Base-by-base conservation (phyloP, 2,797 vertebrate species). In the Muraenolepis orangiensis region DNA sequence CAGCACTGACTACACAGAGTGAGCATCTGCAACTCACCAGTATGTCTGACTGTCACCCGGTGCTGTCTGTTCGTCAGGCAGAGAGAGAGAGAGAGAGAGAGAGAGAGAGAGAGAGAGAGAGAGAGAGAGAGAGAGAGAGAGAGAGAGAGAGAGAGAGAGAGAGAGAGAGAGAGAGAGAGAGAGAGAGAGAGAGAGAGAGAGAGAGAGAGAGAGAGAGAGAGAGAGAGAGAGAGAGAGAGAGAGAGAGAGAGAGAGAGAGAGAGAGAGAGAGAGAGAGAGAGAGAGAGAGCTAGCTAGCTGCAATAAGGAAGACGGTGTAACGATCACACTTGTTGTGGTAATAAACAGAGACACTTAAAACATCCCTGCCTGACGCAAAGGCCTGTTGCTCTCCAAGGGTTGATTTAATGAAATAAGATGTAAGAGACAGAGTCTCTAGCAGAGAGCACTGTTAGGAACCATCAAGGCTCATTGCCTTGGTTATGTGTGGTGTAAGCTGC, bases 371-470 rank as follows among this genome's bases (percentile, higher is more conserved):
- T 32, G 13, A 16, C 76, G 72, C 14, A 6, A n/a, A 70, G 72
- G 69, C 69, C 8, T 10, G 61, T 14, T 64, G 20, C 2, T 16
- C 82, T 81, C 80, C 29, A 74, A 73, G 32, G 32, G 51, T 64
- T 77, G 66, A 29, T 79, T 75, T 77, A 85, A 82, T 74, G 75
- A 84, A 79, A 77, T 75, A 31, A 73, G 70, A 82, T 57, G n/a
- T n/a, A n/a, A 67, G 73, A 82, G 38, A 70, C 42, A 11, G 36
- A 79, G 70, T n/a, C 61, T 29, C 23, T 28, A 26, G n/a, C 38
- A 73, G 61, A 69, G 36, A 68, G 31, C 66, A 40, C 36, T 74
- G 42, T 23, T 57, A 72, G 69, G 75, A 85, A 64, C 66, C 38
- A 68, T 72, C 70, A 29, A 8, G n/a, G 29, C 72, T 75, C 67